phyloP scores from a whole-genome alignment of 1,140 invertebrate genomes.

The Heliconius eleuchia region DNA sequence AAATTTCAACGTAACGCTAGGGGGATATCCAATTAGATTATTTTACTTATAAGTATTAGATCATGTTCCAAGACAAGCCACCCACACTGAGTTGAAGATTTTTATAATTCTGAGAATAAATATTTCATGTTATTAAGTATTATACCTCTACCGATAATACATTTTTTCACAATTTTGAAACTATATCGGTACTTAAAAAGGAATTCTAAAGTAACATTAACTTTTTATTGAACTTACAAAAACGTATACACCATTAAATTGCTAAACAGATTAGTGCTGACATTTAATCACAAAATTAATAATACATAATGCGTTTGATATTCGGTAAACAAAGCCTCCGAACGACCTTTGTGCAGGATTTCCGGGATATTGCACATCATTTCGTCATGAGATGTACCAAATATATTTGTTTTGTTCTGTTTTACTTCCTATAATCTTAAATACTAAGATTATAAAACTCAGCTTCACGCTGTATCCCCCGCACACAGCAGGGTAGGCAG shows the following conservation, averaged over 20 bases:
- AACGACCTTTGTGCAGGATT: constrained; percentile 71
- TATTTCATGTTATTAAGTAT: neutral
- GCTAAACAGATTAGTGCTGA: neutral
- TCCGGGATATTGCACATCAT: constrained; percentile 56
- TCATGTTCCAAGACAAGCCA: constrained; percentile 22
- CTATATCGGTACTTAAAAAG: neutral
- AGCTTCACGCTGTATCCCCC: no score
- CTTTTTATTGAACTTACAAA: neutral
- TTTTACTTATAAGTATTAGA: constrained; percentile 16
- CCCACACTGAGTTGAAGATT: constrained; percentile 8
- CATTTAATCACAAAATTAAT: constrained; percentile 1
- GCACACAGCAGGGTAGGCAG: no score
- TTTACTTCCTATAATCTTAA: no score
- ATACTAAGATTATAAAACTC: no score
- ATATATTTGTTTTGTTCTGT: neutral
- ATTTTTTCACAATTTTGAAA: neutral
- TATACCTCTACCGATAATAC: neutral
- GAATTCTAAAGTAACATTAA: neutral
- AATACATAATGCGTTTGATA: neutral
- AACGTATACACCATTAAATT: neutral
- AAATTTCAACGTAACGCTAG: neutral
- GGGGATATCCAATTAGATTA: neutral
- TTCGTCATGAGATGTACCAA: constrained; percentile 13
- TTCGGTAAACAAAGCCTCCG: constrained; percentile 53
- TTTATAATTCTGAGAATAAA: neutral